Percentiles rank a stretch among this genome's conserved stretches.
Conservation (phyloP, 2,888 invertebrate species). For the Oxyteleia sp. region DNA sequence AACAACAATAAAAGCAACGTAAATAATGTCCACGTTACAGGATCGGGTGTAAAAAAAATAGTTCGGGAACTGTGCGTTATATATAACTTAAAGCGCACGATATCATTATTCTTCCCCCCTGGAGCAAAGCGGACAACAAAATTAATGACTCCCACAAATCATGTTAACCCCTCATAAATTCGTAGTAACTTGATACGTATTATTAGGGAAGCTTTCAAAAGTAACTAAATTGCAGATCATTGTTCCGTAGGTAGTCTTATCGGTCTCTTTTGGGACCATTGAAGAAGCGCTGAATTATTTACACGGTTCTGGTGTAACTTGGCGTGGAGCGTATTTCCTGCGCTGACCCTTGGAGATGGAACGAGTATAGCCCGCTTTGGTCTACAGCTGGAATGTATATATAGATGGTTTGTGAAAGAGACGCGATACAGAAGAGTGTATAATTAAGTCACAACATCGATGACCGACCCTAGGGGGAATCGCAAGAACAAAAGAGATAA, state of each 20-base stretch:
- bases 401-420: conserved; percentile 83
- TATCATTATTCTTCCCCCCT: conserved; percentile 52
- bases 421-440: conserved; percentile 86
- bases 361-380: conserved; percentile 78
- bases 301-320: conserved; percentile 64
- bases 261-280: conserved; percentile 67
- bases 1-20: conserved; percentile 3
- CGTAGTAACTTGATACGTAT: conserved; percentile 84
- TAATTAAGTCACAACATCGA: conserved; percentile 87
- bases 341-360: conserved; percentile 66
- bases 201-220: conserved; percentile 79
- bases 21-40: conserved; percentile 18
- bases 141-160: conserved; percentile 65
- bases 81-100: conserved; percentile 27
- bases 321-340: conserved; percentile 58
- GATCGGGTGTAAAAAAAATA: conserved; percentile 11
- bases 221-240: conserved; percentile 80
- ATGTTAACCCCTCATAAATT: conserved; percentile 82
- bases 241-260: conserved; percentile 78
- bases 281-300: conserved; percentile 83
- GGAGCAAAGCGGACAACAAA: conserved; percentile 42
- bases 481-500: conserved; percentile 87
- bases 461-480: conserved; percentile 81
- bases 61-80: conserved; percentile 1
- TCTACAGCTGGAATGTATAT: conserved; percentile 76